phyloP scores from a whole-genome alignment of 2,797 vertebrate species.

The Dryobates pubescens region DNA sequence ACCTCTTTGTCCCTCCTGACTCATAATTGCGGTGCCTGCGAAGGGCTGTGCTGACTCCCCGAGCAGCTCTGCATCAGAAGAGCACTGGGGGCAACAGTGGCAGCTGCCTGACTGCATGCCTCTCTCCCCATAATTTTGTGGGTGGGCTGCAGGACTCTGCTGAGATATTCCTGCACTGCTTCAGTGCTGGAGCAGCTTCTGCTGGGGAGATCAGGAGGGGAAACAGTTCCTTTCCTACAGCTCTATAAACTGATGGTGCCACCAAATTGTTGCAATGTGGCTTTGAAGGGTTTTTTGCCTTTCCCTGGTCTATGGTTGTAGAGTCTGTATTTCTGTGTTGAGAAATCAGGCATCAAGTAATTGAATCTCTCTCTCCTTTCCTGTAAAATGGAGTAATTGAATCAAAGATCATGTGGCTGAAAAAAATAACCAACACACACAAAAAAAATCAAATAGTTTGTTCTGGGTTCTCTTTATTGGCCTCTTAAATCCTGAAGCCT shows the following conservation, averaged over 20 bases:
- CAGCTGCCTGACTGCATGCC: background rate
- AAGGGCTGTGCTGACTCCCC: background rate
- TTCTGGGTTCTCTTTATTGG: conserved; percentile 4
- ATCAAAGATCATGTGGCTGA: background rate
- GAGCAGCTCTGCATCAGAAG: background rate
- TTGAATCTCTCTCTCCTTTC: background rate
- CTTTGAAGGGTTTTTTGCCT: background rate
- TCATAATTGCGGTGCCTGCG: rapidly evolving
- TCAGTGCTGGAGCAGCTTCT: background rate
- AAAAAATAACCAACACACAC: background rate
- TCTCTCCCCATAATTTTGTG: background rate
- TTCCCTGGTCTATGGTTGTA: background rate
- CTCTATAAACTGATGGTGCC: background rate
- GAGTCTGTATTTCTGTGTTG: rapidly evolving
- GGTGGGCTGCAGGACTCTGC: conserved; percentile 3
- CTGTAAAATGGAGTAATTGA: conserved; percentile 30
- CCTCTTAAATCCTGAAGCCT: conserved; percentile 12
- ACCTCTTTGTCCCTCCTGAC: background rate
- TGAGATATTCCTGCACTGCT: background rate
- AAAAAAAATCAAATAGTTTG: background rate
- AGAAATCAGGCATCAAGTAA: background rate
- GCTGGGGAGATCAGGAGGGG: background rate
- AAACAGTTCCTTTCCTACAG: background rate
- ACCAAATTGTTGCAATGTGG: background rate
- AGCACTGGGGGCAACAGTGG: background rate